Evolutionary conservation across 1,140 invertebrate species (phyloP).

Genomic region (Pseudoatta argentina): DNA sequence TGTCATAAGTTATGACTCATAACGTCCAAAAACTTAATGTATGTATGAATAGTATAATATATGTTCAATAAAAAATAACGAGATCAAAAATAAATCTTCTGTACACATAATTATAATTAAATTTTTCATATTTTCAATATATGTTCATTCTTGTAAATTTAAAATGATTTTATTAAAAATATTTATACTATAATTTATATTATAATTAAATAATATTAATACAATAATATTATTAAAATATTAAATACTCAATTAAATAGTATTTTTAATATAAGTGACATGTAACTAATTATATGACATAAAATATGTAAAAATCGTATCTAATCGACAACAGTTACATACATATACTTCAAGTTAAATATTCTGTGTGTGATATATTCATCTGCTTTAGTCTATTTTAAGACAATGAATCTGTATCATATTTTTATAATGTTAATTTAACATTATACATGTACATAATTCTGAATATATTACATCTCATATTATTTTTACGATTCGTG

Average conservation of each 20-base stretch:
- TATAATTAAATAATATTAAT: neutral
- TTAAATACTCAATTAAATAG: neutral
- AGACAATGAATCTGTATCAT: neutral
- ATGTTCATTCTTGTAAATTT: neutral
- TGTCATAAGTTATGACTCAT: neutral
- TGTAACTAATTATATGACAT: constrained; percentile 10
- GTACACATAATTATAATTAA: neutral
- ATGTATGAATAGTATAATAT: neutral
- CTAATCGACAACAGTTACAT: neutral
- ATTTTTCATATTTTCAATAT: neutral
- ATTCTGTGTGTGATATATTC: neutral
- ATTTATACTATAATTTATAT: neutral
- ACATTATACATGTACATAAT: neutral
- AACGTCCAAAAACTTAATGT: neutral
- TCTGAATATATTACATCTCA: neutral
- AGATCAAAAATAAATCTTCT: neutral
- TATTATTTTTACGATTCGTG: neutral
- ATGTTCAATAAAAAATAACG: neutral
- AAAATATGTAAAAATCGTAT: neutral
- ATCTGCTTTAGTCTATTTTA: neutral
- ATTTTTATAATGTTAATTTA: neutral
- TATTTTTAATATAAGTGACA: neutral
- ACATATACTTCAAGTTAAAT: neutral
- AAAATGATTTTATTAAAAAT: neutral
- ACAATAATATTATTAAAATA: neutral